Base-by-base conservation (phyloP, 1,140 invertebrate species). In the Drosophila pectinifera region DNA sequence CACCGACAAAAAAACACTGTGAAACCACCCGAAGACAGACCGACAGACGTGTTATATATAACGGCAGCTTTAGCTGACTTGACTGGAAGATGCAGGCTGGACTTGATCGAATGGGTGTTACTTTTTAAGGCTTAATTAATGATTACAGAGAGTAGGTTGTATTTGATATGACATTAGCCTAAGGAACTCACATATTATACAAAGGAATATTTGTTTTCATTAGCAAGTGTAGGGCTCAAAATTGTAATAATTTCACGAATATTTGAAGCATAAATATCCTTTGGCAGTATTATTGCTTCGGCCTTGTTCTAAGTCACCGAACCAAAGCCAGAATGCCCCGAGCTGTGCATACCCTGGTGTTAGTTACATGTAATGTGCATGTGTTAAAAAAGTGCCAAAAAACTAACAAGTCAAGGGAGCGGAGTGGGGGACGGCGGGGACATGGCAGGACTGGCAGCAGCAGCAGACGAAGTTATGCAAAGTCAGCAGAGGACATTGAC, bases 401-500 rank as follows among this genome's bases (percentile, higher is more conserved):
- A 67, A 76, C 65, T 82, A 62, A 64, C 74, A 88, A 79, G 65
- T 79, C 69, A 41, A 55, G 31, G 51, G 20, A 55, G 11, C 16
- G 41, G 11, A 18, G 34, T 13, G 14, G 34, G 10, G 14, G 13
- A 3, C 16, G 16, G n/a, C 16, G 57, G 16, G 26, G 59, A 16
- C 24, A 16, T 6, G 39, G 16, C 48, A 41, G 73, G 28, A 59
- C 45, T 53, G 65, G 24, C 16, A 28, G 41, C 41, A 46, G 58
- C 48, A 51, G 73, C 73, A 56, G 79, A 67, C 83, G 67, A 88
- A 86, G 83, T 86, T 86, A 86, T 88, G 83, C 83, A 88, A 88
- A 86, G 75, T 86, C 83, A 86, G 83, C 83, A 88, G 63, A 81
- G 83, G 83, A 88, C 83, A 86, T 86, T 86, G 83, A 86, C 83